Conservation (phyloP, 2,888 invertebrate genomes). For the Colletes collaris region DNA sequence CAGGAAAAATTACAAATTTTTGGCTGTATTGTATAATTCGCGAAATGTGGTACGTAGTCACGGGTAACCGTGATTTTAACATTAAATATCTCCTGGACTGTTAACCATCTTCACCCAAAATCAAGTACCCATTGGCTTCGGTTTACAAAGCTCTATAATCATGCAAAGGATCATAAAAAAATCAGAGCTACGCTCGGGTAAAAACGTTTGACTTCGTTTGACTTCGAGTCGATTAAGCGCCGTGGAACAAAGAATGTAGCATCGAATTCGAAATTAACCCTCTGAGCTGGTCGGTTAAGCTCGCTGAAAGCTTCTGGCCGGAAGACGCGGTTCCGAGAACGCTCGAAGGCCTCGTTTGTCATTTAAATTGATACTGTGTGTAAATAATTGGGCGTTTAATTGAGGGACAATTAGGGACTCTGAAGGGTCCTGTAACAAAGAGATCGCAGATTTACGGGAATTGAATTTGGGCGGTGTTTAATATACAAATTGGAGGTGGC, state of each 20-base stretch:
- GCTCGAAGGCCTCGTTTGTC: too few relatives aligned
- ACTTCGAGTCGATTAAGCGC: not conserved
- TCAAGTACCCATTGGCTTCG: too few relatives aligned
- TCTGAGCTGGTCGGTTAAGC: not conserved
- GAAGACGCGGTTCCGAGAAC: too few relatives aligned
- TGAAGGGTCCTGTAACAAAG: constrained; percentile 5
- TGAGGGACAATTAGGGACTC: not conserved
- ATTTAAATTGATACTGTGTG: not conserved
- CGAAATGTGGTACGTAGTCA: too few relatives aligned
- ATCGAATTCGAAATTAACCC: not conserved
- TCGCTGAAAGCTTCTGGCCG: not conserved
- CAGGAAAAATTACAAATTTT: too few relatives aligned
- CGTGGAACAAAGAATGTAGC: not conserved
- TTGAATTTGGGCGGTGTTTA: not conserved
- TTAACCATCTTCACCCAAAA: too few relatives aligned
- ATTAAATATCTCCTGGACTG: too few relatives aligned
- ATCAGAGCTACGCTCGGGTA: too few relatives aligned
- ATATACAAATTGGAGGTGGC: not conserved
- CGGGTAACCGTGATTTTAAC: too few relatives aligned
- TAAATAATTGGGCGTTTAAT: constrained; percentile 1
- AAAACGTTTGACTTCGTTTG: not conserved
- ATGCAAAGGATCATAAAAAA: too few relatives aligned
- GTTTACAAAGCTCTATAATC: too few relatives aligned
- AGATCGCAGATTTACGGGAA: constrained; percentile 6
- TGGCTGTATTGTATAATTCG: too few relatives aligned